Conservation (phyloP, 1,140 invertebrate species). For the Anastrepha obliqua region DNA sequence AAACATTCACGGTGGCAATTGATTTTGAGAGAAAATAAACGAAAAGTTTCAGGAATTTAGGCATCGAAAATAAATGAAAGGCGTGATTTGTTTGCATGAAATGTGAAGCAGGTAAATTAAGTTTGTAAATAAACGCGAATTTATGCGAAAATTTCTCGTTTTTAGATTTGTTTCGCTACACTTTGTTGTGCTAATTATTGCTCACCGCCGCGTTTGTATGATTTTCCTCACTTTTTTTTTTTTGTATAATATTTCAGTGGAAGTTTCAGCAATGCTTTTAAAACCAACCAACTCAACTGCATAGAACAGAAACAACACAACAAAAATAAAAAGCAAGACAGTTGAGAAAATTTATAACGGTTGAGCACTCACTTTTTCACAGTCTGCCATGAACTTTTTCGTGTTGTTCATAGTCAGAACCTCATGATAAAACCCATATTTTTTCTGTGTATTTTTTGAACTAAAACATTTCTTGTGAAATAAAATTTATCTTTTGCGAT, state of each 20-base stretch:
- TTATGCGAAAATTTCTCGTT: background rate
- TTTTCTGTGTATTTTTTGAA: background rate
- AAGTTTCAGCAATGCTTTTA: no score
- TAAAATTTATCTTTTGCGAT: background rate
- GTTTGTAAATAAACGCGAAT: background rate
- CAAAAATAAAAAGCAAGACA: background rate
- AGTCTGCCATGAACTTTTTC: background rate
- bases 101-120: background rate
- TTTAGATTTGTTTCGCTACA: background rate
- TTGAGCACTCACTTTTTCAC: slow-evolving; percentile 21
- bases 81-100: background rate
- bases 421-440: background rate
- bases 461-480: background rate
- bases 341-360: background rate
- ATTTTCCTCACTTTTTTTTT: background rate
- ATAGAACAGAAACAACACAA: background rate
- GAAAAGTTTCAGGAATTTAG: background rate
- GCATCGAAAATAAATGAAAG: background rate
- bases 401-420: slow-evolving; percentile 8
- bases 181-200: slow-evolving; percentile 43
- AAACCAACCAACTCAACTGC: no score
- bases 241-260: background rate
- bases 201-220: background rate
- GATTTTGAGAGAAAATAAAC: background rate
- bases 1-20: background rate